phyloP scores from a whole-genome alignment of 2,888 invertebrate species.

The Crocallis elinguaria region DNA sequence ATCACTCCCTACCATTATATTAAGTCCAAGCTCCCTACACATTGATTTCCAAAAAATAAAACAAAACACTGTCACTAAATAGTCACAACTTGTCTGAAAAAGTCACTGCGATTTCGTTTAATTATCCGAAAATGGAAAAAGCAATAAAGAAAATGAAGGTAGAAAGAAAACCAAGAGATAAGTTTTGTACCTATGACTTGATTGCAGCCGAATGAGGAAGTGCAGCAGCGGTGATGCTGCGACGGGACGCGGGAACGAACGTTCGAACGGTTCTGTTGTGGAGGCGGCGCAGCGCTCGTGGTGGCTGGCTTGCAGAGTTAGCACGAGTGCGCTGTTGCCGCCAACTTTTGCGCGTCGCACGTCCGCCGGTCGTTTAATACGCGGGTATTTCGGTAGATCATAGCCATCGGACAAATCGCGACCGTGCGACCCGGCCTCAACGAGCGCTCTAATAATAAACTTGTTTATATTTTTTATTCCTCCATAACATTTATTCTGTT shows the following conservation, averaged over 20 bases:
- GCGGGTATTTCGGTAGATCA: conserved; percentile 82
- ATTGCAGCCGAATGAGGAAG: conserved; percentile 26
- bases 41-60: conserved; percentile 2
- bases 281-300: conserved; percentile 43
- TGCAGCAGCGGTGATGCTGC: conserved; percentile 31
- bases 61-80: conserved; percentile 18
- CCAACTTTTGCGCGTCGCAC: conserved; percentile 66
- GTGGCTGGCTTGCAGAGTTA: conserved; percentile 57
- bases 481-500: conserved; percentile 69
- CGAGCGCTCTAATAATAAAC: conserved; percentile 83
- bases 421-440: conserved; percentile 82
- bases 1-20: not conserved
- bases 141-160: conserved; percentile 1
- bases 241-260: conserved; percentile 23
- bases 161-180: conserved; percentile 4
- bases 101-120: not conserved
- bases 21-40: too few relatives aligned
- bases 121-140: not conserved
- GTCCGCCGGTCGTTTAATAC: conserved; percentile 68
- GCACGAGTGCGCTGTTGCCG: conserved; percentile 61
- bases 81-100: not conserved
- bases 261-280: conserved; percentile 27
- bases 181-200: conserved; percentile 23
- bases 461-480: conserved; percentile 83
- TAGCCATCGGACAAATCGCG: conserved; percentile 81